These are phyloP conservation scores for Anthopleura sola DNA, from an alignment of 64 coral and sea anemone genomes.

Conservation along the genomic window DNA sequence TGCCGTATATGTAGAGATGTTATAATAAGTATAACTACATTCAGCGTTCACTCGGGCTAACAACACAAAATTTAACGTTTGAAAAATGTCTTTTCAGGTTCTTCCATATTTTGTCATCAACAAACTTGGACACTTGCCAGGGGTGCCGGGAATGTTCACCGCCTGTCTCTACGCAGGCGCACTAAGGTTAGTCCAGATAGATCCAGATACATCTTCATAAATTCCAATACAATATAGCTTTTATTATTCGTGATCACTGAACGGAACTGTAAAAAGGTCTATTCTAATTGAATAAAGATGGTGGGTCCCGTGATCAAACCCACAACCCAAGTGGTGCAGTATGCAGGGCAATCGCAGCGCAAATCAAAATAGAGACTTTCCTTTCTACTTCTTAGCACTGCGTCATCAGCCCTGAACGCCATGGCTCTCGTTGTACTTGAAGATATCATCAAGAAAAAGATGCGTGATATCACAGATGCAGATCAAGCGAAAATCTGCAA, in stretches of 20 bases:
- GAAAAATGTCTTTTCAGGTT: conserved; percentile 22
- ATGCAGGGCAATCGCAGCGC: too few species aligned
- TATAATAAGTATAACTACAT: neutral
- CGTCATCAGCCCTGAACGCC: conserved; percentile 73
- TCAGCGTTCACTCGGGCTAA: neutral
- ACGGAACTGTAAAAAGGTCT: too few species aligned
- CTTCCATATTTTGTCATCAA: conserved; percentile 72
- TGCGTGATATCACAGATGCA: conserved; percentile 47
- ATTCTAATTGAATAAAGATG: too few species aligned
- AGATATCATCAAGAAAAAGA: conserved; percentile 71
- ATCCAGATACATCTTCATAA: neutral
- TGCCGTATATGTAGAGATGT: too few species aligned
- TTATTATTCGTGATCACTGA: too few species aligned
- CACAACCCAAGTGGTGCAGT: too few species aligned
- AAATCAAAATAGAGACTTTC: too few species aligned
- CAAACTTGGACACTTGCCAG: conserved; percentile 65
- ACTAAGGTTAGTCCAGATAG: conserved; percentile 31
- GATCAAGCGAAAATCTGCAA: conserved; percentile 80
- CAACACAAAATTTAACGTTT: neutral
- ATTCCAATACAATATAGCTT: neutral
- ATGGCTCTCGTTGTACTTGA: conserved; percentile 64
- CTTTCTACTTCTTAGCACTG: conserved; percentile 38
- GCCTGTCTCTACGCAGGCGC: conserved; percentile 62
- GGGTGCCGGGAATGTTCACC: conserved; percentile 69
- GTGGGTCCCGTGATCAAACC: too few species aligned